Conservation (phyloP, 2,797 vertebrate species). For the Melanogrammus aeglefinus region DNA sequence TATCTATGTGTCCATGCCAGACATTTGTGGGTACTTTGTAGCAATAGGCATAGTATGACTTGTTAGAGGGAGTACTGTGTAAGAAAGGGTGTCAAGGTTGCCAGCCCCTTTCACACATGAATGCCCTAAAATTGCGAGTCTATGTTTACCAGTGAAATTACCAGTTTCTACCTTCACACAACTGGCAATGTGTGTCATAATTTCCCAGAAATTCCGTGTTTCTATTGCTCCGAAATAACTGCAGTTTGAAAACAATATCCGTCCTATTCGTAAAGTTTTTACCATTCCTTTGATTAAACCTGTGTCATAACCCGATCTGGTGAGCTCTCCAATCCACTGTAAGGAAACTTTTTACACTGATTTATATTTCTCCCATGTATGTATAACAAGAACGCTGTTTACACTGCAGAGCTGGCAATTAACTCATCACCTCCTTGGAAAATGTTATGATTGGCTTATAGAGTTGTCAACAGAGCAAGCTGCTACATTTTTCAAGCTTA, state of each 20-base stretch:
- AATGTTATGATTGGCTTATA: neutral
- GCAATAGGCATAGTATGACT: neutral
- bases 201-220: neutral
- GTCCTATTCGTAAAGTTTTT: neutral
- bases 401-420: too few relatives aligned
- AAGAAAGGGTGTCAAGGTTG: neutral
- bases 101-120: neutral
- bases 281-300: too few relatives aligned
- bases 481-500: too few relatives aligned
- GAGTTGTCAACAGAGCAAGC: neutral
- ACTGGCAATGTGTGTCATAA: neutral
- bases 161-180: neutral
- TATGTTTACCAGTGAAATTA: neutral
- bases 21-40: constrained; percentile 9
- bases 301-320: neutral
- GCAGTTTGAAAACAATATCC: neutral
- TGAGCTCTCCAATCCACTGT: neutral
- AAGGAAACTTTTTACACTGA: neutral
- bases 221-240: neutral
- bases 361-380: neutral
- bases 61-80: neutral
- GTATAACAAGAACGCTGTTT: too few relatives aligned
- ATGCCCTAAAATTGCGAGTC: neutral
- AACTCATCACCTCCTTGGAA: neutral
- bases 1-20: constrained; percentile 22